Conservation (phyloP, 2,888 invertebrate genomes). For the Macropis europaea region DNA sequence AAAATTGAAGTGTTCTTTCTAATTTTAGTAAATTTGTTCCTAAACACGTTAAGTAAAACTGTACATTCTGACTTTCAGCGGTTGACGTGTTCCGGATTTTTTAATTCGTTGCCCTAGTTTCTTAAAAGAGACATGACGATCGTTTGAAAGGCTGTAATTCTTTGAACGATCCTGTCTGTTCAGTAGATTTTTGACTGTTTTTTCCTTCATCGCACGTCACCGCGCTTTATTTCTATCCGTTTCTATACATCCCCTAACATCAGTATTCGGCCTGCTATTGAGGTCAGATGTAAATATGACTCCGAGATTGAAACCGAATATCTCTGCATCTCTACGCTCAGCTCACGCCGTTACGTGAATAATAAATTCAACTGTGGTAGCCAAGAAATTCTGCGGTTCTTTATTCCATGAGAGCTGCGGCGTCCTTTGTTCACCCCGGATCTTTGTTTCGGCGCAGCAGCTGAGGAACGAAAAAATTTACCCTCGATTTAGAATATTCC, state of each 20-base stretch:
- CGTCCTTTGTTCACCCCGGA: not conserved
- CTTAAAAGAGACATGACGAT: not conserved
- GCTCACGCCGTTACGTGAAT: slow-evolving; percentile 16
- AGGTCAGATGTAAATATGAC: slow-evolving; percentile 43
- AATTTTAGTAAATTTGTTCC: no score
- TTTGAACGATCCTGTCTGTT: not conserved
- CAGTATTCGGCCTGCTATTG: slow-evolving; percentile 29
- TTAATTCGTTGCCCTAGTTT: no score
- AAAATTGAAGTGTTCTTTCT: no score
- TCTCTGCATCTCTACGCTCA: not conserved
- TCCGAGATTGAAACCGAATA: slow-evolving; percentile 35
- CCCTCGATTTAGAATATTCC: no score
- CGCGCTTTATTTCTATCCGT: slow-evolving; percentile 11
- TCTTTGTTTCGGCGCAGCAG: not conserved
- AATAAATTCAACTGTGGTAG: not conserved
- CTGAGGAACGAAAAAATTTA: no score
- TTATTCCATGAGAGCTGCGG: not conserved
- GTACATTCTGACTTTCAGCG: no score
- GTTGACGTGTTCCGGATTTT: no score
- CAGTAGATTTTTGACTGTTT: slow-evolving; percentile 7
- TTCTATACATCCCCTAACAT: slow-evolving; percentile 5
- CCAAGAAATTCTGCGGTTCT: not conserved
- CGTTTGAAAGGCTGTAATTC: not conserved
- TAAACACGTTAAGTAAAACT: no score
- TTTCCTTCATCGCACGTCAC: not conserved